Percentiles rank a stretch among this genome's conserved stretches.
These are phyloP conservation scores for Diloba caeruleocephala DNA, from an alignment of 2,888 invertebrate genomes.

Conservation along the genomic window DNA sequence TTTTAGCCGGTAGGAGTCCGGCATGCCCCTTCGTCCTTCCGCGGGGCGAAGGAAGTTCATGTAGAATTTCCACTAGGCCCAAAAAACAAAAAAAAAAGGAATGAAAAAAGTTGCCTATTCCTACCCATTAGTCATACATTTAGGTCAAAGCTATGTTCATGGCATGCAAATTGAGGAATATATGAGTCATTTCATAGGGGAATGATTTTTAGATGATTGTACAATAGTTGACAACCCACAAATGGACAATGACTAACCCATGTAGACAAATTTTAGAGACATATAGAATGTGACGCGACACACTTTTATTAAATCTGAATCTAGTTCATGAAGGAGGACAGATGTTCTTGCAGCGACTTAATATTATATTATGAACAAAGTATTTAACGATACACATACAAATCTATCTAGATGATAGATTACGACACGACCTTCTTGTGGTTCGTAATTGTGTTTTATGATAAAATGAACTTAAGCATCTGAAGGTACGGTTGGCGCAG, in stretches of 20 bases:
- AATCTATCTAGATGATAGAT: too few species aligned
- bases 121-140: background rate
- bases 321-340: background rate
- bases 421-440: too few species aligned
- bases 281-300: conserved; percentile 6
- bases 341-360: background rate
- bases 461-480: too few species aligned
- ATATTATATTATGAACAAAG: background rate
- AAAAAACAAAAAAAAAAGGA: too few species aligned
- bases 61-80: background rate
- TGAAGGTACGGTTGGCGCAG: too few species aligned
- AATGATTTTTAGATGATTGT: conserved; percentile 39
- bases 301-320: background rate
- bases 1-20: too few species aligned
- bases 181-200: conserved; percentile 38
- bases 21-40: too few species aligned
- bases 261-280: conserved; percentile 41
- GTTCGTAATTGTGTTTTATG: too few species aligned
- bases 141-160: conserved; percentile 12
- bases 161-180: conserved; percentile 6
- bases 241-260: conserved; percentile 45
- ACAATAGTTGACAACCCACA: conserved; percentile 45
- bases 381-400: too few species aligned
- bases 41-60: too few species aligned
- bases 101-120: background rate